A percentile compares a stretch with the other conserved stretches of the same genome.
phyloP scores from a whole-genome alignment of 1,140 invertebrate species.

The Panonychus citri region DNA sequence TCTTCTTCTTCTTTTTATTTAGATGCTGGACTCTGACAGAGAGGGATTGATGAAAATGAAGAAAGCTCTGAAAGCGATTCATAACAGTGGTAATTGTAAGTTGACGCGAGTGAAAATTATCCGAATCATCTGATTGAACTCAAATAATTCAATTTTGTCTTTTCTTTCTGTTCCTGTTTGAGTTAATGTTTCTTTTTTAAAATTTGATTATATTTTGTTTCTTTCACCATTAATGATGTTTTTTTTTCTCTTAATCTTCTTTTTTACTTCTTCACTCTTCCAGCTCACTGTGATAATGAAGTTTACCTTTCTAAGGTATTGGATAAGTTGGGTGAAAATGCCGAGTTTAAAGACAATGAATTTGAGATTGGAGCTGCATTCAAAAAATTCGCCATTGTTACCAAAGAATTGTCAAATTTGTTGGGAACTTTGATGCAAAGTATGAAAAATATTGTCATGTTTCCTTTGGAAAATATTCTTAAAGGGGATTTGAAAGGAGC shows the following conservation, averaged over 20 bases:
- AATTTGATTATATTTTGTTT: too few relatives aligned
- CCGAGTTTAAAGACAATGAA: constrained; percentile 58
- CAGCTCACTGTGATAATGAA: constrained; percentile 80
- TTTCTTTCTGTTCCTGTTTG: too few relatives aligned
- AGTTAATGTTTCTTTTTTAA: background rate
- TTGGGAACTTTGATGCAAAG: constrained; percentile 96
- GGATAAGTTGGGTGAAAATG: constrained; percentile 55
- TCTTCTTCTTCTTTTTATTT: too few relatives aligned
- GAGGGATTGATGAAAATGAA: constrained; percentile 84
- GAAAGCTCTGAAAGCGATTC: constrained; percentile 80
- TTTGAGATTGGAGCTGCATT: constrained; percentile 82
- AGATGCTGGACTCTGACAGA: constrained; percentile 77
- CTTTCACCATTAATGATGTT: too few relatives aligned
- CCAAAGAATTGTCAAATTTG: constrained; percentile 73
- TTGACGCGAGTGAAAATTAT: background rate
- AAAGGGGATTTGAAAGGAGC: constrained; percentile 80
- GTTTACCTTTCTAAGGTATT: constrained; percentile 67
- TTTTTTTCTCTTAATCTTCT: too few relatives aligned
- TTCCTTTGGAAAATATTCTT: constrained; percentile 73
- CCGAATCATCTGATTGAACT: background rate
- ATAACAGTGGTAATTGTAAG: constrained; percentile 75
- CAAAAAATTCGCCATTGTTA: constrained; percentile 83
- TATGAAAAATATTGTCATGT: constrained; percentile 86
- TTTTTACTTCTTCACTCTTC: too few relatives aligned
- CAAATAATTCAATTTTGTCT: background rate